A percentile compares a stretch with the other conserved stretches of the same genome.
Conservation (phyloP, 2,113 vertebrate genomes). For the Solea senegalensis region DNA sequence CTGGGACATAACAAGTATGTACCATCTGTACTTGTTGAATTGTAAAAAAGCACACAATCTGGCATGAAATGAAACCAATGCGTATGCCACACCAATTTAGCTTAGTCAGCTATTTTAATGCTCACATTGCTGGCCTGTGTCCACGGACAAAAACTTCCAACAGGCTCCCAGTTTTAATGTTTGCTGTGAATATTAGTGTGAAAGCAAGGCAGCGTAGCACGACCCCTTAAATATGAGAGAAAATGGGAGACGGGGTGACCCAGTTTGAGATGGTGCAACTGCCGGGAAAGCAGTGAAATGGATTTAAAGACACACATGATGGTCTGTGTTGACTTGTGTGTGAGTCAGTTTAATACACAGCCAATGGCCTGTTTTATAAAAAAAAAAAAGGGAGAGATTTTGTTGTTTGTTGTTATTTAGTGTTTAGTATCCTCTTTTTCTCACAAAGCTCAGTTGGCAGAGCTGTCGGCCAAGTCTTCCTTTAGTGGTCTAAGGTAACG, state of each 20-base stretch:
- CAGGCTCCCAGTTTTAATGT: slow-evolving; percentile 20
- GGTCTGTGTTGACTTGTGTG: background rate
- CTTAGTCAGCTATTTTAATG: background rate
- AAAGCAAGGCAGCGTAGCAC: slow-evolving; percentile 5
- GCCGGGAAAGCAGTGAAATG: slow-evolving; percentile 36
- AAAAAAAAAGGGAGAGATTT: background rate
- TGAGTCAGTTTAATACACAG: background rate
- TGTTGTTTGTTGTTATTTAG: background rate
- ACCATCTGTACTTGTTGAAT: no score
- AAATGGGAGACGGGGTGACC: slow-evolving; percentile 6
- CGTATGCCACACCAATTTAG: background rate
- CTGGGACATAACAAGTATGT: no score
- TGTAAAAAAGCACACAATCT: no score
- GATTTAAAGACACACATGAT: slow-evolving; percentile 8
- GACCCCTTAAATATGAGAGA: slow-evolving; percentile 20
- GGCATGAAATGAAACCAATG: no score
- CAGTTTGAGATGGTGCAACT: slow-evolving; percentile 33
- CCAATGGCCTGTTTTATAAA: background rate
- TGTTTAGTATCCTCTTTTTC: no score
- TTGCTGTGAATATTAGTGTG: slow-evolving; percentile 39
- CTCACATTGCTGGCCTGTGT: no score
- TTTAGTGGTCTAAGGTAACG: no score
- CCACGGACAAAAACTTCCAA: background rate
- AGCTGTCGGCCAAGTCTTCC: no score
- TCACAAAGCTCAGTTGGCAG: no score